These are phyloP conservation scores for Rhagoletis pomonella DNA, from an alignment of 1,140 invertebrate species.

Conservation along the genomic window DNA sequence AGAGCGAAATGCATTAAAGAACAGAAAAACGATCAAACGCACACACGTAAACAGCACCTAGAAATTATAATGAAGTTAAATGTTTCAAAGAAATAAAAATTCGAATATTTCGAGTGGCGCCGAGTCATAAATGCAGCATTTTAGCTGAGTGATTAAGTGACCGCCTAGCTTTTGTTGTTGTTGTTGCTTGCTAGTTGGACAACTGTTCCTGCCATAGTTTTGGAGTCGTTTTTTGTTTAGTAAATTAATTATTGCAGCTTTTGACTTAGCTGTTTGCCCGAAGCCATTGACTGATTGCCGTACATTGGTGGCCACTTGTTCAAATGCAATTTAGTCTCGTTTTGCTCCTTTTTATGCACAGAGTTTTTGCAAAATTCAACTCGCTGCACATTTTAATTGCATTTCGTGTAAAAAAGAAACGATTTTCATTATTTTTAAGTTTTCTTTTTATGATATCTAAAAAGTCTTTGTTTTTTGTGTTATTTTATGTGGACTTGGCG, in stretches of 20 bases:
- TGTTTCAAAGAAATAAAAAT: not conserved
- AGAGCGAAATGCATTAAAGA: not conserved
- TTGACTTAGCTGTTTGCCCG: not conserved
- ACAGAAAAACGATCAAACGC: not conserved
- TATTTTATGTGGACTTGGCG: not conserved
- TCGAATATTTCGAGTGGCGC: not conserved
- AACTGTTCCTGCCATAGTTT: not conserved
- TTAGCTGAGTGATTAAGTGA: not conserved
- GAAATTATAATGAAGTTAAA: not conserved
- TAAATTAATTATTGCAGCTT: not conserved
- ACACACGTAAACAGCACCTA: not conserved
- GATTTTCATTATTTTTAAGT: no score
- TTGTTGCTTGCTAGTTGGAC: not conserved
- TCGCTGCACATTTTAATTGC: not conserved
- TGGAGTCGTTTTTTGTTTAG: not conserved
- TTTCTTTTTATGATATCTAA: not conserved
- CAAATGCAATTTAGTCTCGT: not conserved
- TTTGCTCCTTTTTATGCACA: not conserved
- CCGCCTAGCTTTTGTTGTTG: not conserved
- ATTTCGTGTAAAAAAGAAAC: not conserved
- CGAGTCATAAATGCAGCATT: not conserved
- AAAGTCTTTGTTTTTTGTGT: not conserved
- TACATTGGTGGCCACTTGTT: not conserved
- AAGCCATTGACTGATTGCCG: not conserved
- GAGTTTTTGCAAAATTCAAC: not conserved